phyloP scores from a whole-genome alignment of 2,113 vertebrate genomes.

The Dasyprocta punctata region DNA sequence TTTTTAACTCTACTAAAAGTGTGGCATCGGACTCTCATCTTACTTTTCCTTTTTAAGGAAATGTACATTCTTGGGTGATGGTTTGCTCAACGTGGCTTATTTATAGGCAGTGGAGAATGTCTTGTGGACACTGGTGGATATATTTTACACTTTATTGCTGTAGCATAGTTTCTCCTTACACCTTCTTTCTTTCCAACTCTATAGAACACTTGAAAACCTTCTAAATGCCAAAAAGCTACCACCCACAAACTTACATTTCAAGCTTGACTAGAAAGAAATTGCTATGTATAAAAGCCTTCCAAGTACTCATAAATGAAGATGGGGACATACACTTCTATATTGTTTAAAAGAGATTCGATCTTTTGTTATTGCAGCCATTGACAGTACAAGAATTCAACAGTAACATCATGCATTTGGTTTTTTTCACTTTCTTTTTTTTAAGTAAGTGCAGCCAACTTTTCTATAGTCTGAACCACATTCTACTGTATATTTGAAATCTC shows the following conservation, averaged over 20 bases:
- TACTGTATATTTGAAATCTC: neutral
- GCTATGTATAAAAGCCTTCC: neutral
- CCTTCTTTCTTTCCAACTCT: neutral
- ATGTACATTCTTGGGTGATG: neutral
- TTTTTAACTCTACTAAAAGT: neutral
- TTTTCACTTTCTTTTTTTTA: slow-evolving; percentile 22
- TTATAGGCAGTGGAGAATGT: neutral
- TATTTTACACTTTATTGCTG: neutral
- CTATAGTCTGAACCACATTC: neutral
- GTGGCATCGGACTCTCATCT: neutral
- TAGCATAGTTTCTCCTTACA: neutral
- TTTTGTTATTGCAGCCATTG: neutral
- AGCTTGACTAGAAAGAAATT: neutral
- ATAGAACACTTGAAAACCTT: neutral
- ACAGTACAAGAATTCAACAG: neutral
- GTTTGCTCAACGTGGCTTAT: neutral
- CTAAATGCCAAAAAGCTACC: neutral
- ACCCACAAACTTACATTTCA: neutral
- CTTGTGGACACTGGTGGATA: neutral
- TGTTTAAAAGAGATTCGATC: neutral
- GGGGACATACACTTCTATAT: neutral
- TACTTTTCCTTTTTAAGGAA: slow-evolving; percentile 20
- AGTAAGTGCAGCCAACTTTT: neutral
- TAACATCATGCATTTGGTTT: neutral
- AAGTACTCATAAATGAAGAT: neutral